These are phyloP conservation scores for Alosa alosa DNA, from an alignment of 2,113 vertebrate genomes.

Conservation along the genomic window DNA sequence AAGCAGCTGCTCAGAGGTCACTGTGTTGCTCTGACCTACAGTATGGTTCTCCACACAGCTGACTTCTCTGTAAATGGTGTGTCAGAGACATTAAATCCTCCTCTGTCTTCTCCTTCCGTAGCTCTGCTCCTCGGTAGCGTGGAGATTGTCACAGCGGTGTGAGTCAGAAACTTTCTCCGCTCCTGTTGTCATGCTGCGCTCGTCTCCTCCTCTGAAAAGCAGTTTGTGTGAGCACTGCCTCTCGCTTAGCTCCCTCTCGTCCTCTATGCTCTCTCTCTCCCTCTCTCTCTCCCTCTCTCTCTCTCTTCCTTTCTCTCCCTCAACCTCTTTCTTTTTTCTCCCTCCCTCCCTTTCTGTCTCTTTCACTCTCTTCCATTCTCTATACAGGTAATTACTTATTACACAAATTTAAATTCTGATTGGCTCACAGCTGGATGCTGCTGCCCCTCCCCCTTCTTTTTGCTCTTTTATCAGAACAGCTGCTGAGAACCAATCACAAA, in stretches of 20 bases:
- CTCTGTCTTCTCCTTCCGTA: background rate
- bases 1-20: background rate
- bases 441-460: background rate
- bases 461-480: slow-evolving; percentile 24
- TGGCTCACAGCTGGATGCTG: slow-evolving; percentile 33
- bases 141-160: background rate
- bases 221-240: background rate
- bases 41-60: background rate
- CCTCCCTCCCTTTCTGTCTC: background rate
- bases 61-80: background rate
- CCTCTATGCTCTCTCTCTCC: background rate
- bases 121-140: background rate
- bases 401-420: slow-evolving; percentile 36
- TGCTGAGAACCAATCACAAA: slow-evolving; percentile 32
- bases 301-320: background rate
- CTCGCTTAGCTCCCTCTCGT: background rate
- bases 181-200: slow-evolving; percentile 27
- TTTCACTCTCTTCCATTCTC: background rate
- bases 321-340: background rate
- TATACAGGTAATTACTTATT: slow-evolving; percentile 12
- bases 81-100: background rate
- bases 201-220: slow-evolving; percentile 9
- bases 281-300: background rate
- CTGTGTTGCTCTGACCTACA: background rate
- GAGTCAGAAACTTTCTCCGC: slow-evolving; percentile 38